Conservation (phyloP, 2,888 invertebrate genomes). For the Diogma glabrata region DNA sequence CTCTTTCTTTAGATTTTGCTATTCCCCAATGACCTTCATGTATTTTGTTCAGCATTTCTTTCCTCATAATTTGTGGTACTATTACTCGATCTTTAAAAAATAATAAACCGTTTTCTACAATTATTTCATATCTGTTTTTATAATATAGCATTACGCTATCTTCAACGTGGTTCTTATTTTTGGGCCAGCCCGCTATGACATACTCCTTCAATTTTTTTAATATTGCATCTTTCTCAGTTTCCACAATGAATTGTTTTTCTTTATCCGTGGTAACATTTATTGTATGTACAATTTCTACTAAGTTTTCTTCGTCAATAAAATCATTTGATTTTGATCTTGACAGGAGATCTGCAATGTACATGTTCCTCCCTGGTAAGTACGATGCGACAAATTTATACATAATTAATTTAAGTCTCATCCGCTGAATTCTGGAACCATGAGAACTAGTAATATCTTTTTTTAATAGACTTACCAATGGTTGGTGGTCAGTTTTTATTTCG, state of each 20-base stretch:
- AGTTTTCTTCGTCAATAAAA: not conserved
- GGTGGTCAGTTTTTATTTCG: too few species aligned
- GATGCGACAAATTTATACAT: too few species aligned
- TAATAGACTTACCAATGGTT: too few species aligned
- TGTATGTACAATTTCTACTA: not conserved
- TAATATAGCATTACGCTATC: not conserved
- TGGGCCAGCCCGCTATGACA: not conserved
- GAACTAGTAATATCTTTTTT: too few species aligned
- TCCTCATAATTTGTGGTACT: too few species aligned
- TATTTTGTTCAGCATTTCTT: not conserved
- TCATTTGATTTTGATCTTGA: too few species aligned
- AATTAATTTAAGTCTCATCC: too few species aligned
- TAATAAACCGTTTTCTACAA: conserved; percentile 4
- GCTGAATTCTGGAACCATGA: too few species aligned
- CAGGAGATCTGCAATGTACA: too few species aligned
- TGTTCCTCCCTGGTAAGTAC: too few species aligned
- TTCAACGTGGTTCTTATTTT: not conserved
- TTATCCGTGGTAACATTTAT: not conserved
- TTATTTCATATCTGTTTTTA: not conserved
- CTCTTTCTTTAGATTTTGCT: not conserved
- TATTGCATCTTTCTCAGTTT: not conserved
- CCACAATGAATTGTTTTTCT: not conserved
- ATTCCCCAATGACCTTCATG: not conserved
- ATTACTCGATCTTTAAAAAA: not conserved
- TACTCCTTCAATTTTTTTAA: not conserved